Percentiles rank a stretch among this genome's conserved stretches.
These are phyloP conservation scores for Cheirogaleus medius DNA, from an alignment of 2,113 vertebrate species.

Conservation along the genomic window DNA sequence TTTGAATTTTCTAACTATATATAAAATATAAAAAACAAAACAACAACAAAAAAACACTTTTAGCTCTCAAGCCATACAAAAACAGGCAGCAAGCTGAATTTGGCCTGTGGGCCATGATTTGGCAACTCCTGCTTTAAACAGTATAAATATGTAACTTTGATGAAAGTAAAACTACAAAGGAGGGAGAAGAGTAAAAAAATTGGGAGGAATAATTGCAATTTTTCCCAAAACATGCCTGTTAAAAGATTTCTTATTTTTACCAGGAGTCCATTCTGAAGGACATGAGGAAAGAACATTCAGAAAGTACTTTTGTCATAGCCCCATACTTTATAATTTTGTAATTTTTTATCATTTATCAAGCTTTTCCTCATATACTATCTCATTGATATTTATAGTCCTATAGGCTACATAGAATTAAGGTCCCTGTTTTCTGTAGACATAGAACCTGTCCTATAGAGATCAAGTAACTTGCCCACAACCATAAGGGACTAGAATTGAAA, in stretches of 20 bases:
- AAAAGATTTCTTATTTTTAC: neutral
- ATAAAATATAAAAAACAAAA: neutral
- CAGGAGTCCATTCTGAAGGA: slow-evolving; percentile 7
- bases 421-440: neutral
- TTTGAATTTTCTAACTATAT: slow-evolving; percentile 8
- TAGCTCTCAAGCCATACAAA: neutral
- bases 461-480: slow-evolving; percentile 8
- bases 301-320: neutral
- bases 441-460: neutral
- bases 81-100: neutral
- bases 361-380: neutral
- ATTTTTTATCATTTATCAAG: slow-evolving; percentile 2
- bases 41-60: neutral
- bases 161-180: slow-evolving; percentile 28
- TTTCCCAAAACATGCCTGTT: slow-evolving; percentile 29
- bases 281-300: neutral
- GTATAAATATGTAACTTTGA: neutral
- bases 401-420: neutral
- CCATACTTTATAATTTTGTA: neutral
- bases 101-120: neutral
- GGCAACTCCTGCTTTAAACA: neutral
- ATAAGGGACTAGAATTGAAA: slow-evolving; percentile 2
- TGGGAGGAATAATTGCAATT: slow-evolving; percentile 18
- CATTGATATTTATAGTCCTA: neutral
- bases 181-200: neutral